Conservation (phyloP, 92 coral and sea anemone species). For the Actinernus sp. region DNA sequence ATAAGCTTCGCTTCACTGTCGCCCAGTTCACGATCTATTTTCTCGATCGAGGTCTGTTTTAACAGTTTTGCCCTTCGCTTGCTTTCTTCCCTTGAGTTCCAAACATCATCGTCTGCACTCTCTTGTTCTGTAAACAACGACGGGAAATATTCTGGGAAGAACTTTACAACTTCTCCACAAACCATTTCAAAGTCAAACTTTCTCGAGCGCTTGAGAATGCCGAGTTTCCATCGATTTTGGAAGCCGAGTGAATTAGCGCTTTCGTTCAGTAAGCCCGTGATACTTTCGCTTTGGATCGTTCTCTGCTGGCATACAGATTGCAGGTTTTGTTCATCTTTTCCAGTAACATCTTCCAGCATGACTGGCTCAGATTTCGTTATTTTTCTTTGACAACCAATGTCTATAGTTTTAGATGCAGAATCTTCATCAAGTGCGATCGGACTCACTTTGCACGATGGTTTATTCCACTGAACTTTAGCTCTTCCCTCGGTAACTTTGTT, state of each 20-base stretch:
- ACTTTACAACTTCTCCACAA: slow-evolving; percentile 17
- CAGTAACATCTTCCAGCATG: neutral
- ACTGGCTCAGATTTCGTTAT: neutral
- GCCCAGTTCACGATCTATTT: slow-evolving; percentile 43
- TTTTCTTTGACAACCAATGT: neutral
- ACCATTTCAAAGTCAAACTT: slow-evolving; percentile 16
- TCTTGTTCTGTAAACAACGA: slow-evolving; percentile 10
- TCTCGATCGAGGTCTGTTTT: slow-evolving; percentile 39
- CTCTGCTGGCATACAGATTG: neutral
- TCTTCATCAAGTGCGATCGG: neutral
- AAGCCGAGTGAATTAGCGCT: neutral
- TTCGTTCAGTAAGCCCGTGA: neutral
- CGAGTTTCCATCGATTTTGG: neutral
- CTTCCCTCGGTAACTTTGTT: slow-evolving; percentile 1
- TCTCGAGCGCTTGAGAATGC: neutral
- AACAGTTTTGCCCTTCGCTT: slow-evolving; percentile 37
- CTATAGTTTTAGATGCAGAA: neutral
- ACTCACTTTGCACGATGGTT: slow-evolving; percentile 17
- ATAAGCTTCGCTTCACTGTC: slow-evolving; percentile 39
- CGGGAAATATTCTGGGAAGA: slow-evolving; percentile 47
- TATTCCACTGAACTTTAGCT: slow-evolving; percentile 39
- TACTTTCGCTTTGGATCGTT: neutral
- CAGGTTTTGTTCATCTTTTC: neutral
- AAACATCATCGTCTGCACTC: slow-evolving; percentile 23
- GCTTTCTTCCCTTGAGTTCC: slow-evolving; percentile 23